Base-by-base conservation (phyloP, 37 sponge, comb jelly and placozoan genomes). In the Aphrocallistes beatrix region DNA sequence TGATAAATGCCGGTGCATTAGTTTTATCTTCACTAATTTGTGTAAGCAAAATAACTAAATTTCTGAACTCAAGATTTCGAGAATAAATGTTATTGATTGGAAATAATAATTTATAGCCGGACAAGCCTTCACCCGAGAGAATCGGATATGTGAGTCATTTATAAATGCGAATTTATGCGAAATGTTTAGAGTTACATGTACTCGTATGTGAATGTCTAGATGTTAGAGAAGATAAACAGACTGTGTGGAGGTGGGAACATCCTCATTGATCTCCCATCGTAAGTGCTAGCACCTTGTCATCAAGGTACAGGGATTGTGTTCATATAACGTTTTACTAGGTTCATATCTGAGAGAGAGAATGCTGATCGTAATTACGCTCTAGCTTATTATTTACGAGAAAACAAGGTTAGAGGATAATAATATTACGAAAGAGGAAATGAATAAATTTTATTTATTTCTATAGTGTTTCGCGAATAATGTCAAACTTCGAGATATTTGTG, bases 281-380 rank as follows among this genome's bases (percentile, higher is more conserved):
- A 60, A 60, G 75, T 60, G 10, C 45, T 42, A 42, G 6, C 13
- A 42, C 45, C 6, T 42, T 60, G 8, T 60, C 6, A 6, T 25
- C n/a, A 60, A n/a, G n/a, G n/a, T n/a, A n/a, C n/a, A n/a, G n/a
- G n/a, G n/a, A n/a, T n/a, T n/a, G n/a, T n/a, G n/a, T n/a, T n/a
- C n/a, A n/a, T n/a, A n/a, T n/a, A n/a, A n/a, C n/a, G n/a, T n/a
- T n/a, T n/a, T n/a, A n/a, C n/a, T 60, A 60, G 75, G 75, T 60
- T 60, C n/a, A 60, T 60, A 25, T 60, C 3, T 13, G 75, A 60
- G 75, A 60, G 75, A 60, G 75, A 60, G 38, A 87, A 83, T 21
- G 92, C 89, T 51, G 51, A 94, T 84, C 81, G 90, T 37, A 94
- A 94, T 51, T 89, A 89, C 38, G 95, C 95, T 17, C 87, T 94